These are phyloP conservation scores for Kuschelorhynchus macadamiae DNA, from an alignment of 2,888 invertebrate species.

Conservation along the genomic window DNA sequence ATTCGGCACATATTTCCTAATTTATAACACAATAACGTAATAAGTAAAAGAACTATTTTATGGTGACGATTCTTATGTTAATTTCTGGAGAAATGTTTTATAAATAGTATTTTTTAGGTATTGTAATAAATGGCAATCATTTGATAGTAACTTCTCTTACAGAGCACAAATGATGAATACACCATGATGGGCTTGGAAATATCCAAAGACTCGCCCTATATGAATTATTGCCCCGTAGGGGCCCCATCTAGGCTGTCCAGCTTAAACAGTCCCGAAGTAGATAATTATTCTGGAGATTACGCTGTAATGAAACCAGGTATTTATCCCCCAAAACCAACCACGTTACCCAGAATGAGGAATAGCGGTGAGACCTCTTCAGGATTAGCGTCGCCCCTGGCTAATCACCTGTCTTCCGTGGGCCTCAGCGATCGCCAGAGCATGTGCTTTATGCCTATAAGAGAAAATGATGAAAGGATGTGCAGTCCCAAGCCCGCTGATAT, in stretches of 20 bases:
- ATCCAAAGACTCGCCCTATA: slow-evolving; percentile 46
- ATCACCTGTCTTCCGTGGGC: slow-evolving; percentile 55
- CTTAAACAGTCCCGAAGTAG: slow-evolving; percentile 12
- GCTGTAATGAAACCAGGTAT: slow-evolving; percentile 68
- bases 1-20: too few relatives aligned
- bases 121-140: too few relatives aligned
- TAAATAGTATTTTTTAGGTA: too few relatives aligned
- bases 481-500: slow-evolving; percentile 53
- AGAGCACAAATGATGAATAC: slow-evolving; percentile 58
- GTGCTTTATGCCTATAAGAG: slow-evolving; percentile 55
- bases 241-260: slow-evolving; percentile 23
- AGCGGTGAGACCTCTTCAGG: slow-evolving; percentile 35
- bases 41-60: too few relatives aligned
- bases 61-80: too few relatives aligned
- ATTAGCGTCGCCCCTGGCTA: slow-evolving; percentile 58
- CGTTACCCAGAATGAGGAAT: slow-evolving; percentile 48
- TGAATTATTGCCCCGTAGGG: slow-evolving; percentile 35
- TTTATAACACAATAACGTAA: too few relatives aligned
- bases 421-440: slow-evolving; percentile 51
- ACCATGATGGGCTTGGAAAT: slow-evolving; percentile 64
- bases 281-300: slow-evolving; percentile 67
- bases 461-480: slow-evolving; percentile 48
- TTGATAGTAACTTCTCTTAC: neutral
- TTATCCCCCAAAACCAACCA: slow-evolving; percentile 33
- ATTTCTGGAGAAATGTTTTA: neutral